These are phyloP conservation scores for Akabosia matsudoensis DNA, from an alignment of 1,140 invertebrate genomes.

Conservation along the genomic window DNA sequence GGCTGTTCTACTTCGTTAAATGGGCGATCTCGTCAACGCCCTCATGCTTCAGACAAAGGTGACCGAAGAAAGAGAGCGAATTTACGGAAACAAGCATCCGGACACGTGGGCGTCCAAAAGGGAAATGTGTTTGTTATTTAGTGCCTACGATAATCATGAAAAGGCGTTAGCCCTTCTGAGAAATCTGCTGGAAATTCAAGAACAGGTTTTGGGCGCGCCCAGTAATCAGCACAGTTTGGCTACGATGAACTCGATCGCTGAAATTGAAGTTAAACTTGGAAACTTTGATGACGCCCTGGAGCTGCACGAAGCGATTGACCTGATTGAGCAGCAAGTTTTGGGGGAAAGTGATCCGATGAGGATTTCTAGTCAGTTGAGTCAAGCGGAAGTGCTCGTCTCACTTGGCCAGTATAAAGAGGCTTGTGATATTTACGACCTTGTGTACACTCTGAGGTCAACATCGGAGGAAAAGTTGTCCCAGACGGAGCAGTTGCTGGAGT, in stretches of 20 bases:
- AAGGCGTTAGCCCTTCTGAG: background rate
- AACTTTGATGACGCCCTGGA: slow-evolving; percentile 8
- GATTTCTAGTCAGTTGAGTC: background rate
- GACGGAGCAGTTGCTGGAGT: background rate
- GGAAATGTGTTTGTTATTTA: background rate
- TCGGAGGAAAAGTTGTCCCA: slow-evolving; percentile 1
- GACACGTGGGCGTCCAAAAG: background rate
- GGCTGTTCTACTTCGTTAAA: background rate
- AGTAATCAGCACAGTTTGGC: background rate
- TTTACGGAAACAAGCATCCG: background rate
- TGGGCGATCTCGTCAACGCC: slow-evolving; percentile 5
- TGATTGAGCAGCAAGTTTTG: slow-evolving; percentile 8
- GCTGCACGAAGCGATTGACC: background rate
- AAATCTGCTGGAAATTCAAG: background rate
- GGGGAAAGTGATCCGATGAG: background rate
- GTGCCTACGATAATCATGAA: slow-evolving; percentile 5
- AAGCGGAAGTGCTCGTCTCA: background rate
- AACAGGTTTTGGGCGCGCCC: background rate
- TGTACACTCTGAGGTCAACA: background rate
- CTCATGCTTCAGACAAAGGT: slow-evolving; percentile 10
- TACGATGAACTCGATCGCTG: background rate
- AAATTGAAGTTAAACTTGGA: background rate
- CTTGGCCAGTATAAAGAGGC: slow-evolving; percentile 17
- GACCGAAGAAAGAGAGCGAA: background rate
- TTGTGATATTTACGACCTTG: background rate